A percentile compares a stretch with the other conserved stretches of the same genome.
Conservation (phyloP, 2,888 invertebrate species). For the Andrena fulva region DNA sequence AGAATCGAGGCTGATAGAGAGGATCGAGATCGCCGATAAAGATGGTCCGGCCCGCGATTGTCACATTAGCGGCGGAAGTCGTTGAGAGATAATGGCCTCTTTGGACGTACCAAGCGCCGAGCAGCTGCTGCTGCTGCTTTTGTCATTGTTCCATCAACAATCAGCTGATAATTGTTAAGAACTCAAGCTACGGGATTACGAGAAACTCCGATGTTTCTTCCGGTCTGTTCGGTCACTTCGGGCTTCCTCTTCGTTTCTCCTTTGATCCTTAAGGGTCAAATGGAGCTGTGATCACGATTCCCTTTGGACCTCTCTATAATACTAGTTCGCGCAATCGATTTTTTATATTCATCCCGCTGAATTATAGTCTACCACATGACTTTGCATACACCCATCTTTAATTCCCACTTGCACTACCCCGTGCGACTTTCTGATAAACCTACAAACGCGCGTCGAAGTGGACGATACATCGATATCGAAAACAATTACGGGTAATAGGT, state of each 20-base stretch:
- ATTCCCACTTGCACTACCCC: too few relatives aligned
- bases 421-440: too few relatives aligned
- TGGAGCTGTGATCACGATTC: neutral
- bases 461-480: too few relatives aligned
- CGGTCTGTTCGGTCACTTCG: constrained; percentile 40
- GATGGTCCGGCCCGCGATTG: constrained; percentile 70
- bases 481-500: too few relatives aligned
- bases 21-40: constrained; percentile 69
- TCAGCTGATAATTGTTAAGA: constrained; percentile 44
- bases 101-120: constrained; percentile 62
- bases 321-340: too few relatives aligned
- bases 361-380: too few relatives aligned
- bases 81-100: constrained; percentile 71
- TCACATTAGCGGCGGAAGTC: constrained; percentile 70
- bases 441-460: too few relatives aligned
- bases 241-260: constrained; percentile 18
- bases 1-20: constrained; percentile 47
- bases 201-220: constrained; percentile 63
- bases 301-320: neutral
- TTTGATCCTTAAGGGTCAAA: constrained; percentile 2
- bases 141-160: constrained; percentile 53
- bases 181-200: constrained; percentile 48
- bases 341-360: too few relatives aligned
- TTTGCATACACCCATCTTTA: too few relatives aligned
- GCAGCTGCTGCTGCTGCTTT: constrained; percentile 31